These are phyloP conservation scores for Centruroides vittatus DNA, from an alignment of 1,140 invertebrate species.

Conservation along the genomic window DNA sequence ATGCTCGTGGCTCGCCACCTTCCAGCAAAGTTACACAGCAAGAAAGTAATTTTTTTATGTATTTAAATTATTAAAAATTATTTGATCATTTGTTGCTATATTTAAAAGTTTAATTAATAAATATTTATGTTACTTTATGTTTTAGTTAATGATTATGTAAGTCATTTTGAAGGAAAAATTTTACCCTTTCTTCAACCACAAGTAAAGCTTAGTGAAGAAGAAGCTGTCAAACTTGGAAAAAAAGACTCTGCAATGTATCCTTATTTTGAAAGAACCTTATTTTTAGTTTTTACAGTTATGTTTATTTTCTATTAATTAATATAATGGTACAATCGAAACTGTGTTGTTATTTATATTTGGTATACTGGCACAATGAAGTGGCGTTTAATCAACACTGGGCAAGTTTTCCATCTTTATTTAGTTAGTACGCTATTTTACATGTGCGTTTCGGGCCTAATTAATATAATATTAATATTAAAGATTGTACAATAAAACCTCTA, in stretches of 20 bases:
- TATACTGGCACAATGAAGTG: too few species aligned
- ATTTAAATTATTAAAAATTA: too few species aligned
- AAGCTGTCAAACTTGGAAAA: conserved; percentile 68
- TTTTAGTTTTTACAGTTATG: not conserved
- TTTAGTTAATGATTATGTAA: conserved; percentile 56
- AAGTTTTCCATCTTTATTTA: too few species aligned
- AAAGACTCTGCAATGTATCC: conserved; percentile 61
- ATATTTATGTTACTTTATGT: conserved; percentile 1
- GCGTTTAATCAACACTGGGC: too few species aligned
- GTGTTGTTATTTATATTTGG: too few species aligned
- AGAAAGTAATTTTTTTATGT: conserved; percentile 15
- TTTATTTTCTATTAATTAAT: not conserved
- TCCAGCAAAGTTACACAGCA: conserved; percentile 49
- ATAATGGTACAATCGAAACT: too few species aligned
- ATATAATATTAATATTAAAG: too few species aligned
- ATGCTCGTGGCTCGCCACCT: conserved; percentile 71
- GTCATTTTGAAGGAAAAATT: conserved; percentile 72
- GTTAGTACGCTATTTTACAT: too few species aligned
- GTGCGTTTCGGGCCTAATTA: too few species aligned
- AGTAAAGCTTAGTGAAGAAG: conserved; percentile 55
- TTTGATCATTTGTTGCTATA: too few species aligned
- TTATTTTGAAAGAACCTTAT: not conserved
- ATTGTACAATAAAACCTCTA: too few species aligned
- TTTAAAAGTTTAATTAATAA: too few species aligned
- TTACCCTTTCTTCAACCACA: conserved; percentile 61